A percentile compares a stretch with the other conserved stretches of the same genome.
Evolutionary conservation across 2,113 vertebrate genomes (phyloP).

Genomic region (Corvus moneduloides): DNA sequence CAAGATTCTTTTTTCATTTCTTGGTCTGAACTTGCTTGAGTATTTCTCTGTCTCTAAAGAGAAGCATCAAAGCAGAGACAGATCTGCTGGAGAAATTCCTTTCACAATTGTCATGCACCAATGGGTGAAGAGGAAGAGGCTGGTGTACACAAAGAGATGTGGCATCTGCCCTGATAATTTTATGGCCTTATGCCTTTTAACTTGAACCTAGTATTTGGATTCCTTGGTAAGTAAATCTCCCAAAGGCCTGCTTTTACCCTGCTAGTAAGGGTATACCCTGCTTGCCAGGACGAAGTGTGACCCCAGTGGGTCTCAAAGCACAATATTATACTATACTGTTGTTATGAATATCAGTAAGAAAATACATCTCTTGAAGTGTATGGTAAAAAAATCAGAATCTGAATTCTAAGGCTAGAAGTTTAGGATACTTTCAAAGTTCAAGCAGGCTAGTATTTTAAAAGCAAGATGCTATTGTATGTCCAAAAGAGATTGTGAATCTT

Average conservation of each 20-base stretch:
- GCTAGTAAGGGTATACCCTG: background rate
- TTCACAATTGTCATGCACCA: constrained; percentile 9
- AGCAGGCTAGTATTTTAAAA: background rate
- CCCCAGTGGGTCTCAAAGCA: background rate
- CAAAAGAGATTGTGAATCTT: background rate
- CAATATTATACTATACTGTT: background rate
- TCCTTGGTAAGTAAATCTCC: constrained; percentile 45
- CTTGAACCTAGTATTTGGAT: constrained; percentile 5
- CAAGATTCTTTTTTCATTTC: background rate
- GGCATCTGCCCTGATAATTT: constrained; percentile 6
- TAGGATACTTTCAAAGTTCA: background rate
- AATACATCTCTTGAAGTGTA: background rate
- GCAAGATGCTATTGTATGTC: background rate
- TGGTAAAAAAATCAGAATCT: background rate
- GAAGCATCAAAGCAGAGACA: constrained; percentile 28
- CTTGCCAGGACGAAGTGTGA: background rate
- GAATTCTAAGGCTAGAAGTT: background rate
- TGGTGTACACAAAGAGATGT: constrained; percentile 8
- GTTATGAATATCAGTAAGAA: background rate
- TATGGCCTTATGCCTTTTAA: background rate
- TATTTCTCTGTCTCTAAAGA: constrained; percentile 29
- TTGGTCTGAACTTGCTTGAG: constrained; percentile 10
- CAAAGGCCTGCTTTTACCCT: background rate
- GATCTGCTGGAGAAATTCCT: constrained; percentile 24
- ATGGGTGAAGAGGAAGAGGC: background rate